Evolutionary conservation across 2,888 invertebrate species (phyloP), one percentile per base, ranked within the genome.

Genomic region (Agonopterix heracliana): DNA sequence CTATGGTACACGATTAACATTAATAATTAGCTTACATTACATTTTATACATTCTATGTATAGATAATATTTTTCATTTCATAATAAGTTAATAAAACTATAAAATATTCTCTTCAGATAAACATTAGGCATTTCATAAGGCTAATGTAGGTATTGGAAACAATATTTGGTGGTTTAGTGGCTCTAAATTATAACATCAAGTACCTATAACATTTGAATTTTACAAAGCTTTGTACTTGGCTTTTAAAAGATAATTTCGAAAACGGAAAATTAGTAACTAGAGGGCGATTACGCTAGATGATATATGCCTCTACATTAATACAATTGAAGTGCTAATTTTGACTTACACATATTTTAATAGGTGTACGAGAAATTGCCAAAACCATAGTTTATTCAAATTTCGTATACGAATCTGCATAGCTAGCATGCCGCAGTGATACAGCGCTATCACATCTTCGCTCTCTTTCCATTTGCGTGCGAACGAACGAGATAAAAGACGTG

Each of bases 1-100:
- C 78, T 85, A 85, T 85, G 74, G 75, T 87, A 87, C 86, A 86
- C 75, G 79, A 87, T 85, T 79, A 86, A 87, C 86, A 82, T 83
- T 71, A 78, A 81, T 81, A 81, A 82, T 84, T 71, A 77, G 81
- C 79, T 87, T 81, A 74, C 71, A 74, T 79, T 74, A 72, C 68
- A 71, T 64, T 78, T 81, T 85, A 84, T 85, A 86, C 85, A 85
- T 84, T 84, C 84, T 87, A 85, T 86, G 81, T 85, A 84, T 84
- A 82, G 79, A 81, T 82, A 83, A 83, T 85, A 79, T 77, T 81
- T 76, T 81, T 81, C 75, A 81, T 77, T 83, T 84, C 82, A 79
- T 86, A 85, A 87, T 87, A 88, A 88, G 87, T 88, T 88, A 88
- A 87, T 88, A 87, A 85, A 86, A 87, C 82, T 86, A 87, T 87